These are phyloP conservation scores for Siderastrea radians DNA, from an alignment of 92 coral and sea anemone genomes.

Conservation along the genomic window DNA sequence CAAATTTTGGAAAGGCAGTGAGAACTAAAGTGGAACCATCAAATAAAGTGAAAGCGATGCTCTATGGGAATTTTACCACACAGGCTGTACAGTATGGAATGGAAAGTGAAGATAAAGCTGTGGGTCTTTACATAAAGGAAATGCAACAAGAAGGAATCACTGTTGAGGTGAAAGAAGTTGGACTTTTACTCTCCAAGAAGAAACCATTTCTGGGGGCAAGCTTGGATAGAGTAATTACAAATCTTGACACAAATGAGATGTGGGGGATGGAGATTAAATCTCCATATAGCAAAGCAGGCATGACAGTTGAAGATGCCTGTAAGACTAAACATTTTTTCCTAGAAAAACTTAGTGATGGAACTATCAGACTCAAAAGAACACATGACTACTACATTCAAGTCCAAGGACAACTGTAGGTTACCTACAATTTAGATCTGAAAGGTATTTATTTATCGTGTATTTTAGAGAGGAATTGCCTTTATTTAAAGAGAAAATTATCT, in stretches of 20 bases:
- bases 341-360: neutral
- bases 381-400: conserved; percentile 25
- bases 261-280: no score
- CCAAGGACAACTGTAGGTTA: conserved; percentile 21
- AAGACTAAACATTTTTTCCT: neutral
- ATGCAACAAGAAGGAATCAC: neutral
- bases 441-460: conserved; percentile 29
- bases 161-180: neutral
- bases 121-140: no score
- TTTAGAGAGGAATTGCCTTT: conserved; percentile 38
- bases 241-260: no score
- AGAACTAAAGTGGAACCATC: no score
- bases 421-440: conserved; percentile 9
- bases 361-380: no score
- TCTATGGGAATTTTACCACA: no score
- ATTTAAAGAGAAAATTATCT: conserved; percentile 25
- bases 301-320: neutral
- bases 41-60: no score
- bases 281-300: no score
- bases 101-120: no score
- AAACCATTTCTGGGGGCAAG: conserved; percentile 3
- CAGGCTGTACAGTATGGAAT: no score
- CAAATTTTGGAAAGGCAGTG: no score
- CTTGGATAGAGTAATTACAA: neutral
- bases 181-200: neutral